These are phyloP conservation scores for Panthera uncia DNA, from an alignment of 2,113 vertebrate species.

Conservation along the genomic window DNA sequence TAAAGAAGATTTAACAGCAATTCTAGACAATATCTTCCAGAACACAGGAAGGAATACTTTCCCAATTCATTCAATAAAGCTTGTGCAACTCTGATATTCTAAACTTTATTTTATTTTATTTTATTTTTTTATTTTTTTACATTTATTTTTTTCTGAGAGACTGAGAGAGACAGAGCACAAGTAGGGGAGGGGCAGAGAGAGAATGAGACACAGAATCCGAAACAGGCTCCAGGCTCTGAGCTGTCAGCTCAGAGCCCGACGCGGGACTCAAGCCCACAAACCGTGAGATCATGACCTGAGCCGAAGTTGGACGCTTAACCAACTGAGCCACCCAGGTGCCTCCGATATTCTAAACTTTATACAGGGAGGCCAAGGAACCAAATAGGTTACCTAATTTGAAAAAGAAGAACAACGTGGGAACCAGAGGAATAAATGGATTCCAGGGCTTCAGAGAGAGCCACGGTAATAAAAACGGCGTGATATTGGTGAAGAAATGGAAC, in stretches of 20 bases:
- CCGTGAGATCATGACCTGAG: too few relatives aligned
- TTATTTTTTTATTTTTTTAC: too few relatives aligned
- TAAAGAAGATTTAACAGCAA: neutral
- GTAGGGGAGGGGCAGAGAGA: too few relatives aligned
- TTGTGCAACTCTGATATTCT: neutral
- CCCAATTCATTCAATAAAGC: neutral
- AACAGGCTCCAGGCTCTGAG: too few relatives aligned
- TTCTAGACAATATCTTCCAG: neutral
- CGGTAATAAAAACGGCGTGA: neutral
- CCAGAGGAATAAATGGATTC: neutral
- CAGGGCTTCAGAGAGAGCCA: neutral
- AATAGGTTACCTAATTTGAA: neutral
- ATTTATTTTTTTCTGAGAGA: too few relatives aligned
- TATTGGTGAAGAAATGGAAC: too few relatives aligned
- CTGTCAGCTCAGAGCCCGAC: too few relatives aligned
- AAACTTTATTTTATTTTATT: neutral
- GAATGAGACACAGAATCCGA: too few relatives aligned
- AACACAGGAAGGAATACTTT: neutral
- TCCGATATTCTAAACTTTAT: neutral
- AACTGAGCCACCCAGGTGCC: too few relatives aligned
- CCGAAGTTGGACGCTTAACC: too few relatives aligned
- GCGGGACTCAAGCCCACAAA: too few relatives aligned
- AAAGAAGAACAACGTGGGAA: neutral
- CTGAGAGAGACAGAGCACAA: too few relatives aligned
- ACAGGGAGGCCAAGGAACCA: neutral